A percentile compares a stretch with the other conserved stretches of the same genome.
Evolutionary conservation across 2,113 vertebrate species (phyloP).

Genomic region (Lepus europaeus): DNA sequence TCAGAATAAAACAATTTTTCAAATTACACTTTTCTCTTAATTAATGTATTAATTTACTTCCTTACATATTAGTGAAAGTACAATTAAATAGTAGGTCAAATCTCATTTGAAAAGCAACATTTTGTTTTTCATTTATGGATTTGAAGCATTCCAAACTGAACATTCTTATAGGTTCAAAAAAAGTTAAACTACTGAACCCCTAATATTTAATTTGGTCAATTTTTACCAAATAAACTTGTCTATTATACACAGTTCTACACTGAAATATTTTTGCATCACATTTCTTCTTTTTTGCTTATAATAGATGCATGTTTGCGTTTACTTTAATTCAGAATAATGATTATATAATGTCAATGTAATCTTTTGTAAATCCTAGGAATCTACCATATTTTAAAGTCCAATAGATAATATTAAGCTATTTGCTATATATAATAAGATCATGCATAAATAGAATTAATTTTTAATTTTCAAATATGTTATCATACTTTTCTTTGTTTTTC

Average conservation of each 20-base stretch:
- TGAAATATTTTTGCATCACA: slow-evolving; percentile 27
- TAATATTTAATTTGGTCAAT: neutral
- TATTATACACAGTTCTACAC: neutral
- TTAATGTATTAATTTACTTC: slow-evolving; percentile 29
- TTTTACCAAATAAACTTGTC: slow-evolving; percentile 22
- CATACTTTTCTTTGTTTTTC: slow-evolving; percentile 74
- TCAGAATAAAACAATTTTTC: neutral
- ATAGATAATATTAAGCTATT: slow-evolving; percentile 74
- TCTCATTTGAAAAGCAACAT: slow-evolving; percentile 60
- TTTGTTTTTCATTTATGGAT: slow-evolving; percentile 58
- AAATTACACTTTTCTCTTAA: neutral
- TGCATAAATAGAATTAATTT: slow-evolving; percentile 77
- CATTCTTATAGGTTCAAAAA: slow-evolving; percentile 25
- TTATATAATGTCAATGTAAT: slow-evolving; percentile 62
- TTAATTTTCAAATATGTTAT: slow-evolving; percentile 85
- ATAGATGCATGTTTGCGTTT: neutral
- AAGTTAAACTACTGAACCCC: slow-evolving; percentile 19
- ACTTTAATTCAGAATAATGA: slow-evolving; percentile 60
- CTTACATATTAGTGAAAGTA: slow-evolving; percentile 40
- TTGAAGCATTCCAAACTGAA: slow-evolving; percentile 55
- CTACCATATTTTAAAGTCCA: slow-evolving; percentile 82
- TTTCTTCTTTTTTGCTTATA: slow-evolving; percentile 63
- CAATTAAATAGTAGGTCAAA: slow-evolving; percentile 65
- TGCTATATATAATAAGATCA: slow-evolving; percentile 81
- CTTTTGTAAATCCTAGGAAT: slow-evolving; percentile 73